Conservation (phyloP, 2,888 invertebrate species). For the Penaeus monodon region DNA sequence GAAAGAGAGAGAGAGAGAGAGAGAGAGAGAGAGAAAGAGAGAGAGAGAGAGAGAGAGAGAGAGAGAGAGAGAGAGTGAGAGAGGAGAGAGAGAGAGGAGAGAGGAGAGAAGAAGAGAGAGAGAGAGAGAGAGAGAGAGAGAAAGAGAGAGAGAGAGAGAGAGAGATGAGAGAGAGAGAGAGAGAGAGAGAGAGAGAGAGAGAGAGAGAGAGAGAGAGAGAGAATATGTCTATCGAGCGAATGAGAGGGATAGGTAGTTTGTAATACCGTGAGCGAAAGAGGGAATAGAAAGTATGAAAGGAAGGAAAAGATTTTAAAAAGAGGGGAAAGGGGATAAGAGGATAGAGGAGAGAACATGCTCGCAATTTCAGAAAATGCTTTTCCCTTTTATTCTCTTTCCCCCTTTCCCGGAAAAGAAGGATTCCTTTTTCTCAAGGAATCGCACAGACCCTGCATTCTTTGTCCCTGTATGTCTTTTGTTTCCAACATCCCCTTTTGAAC, state of each 20-base stretch:
- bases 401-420: not conserved
- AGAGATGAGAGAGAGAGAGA: not conserved
- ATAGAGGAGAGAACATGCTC: not conserved
- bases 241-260: too few relatives aligned
- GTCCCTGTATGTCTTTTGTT: too few relatives aligned
- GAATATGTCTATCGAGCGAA: not conserved
- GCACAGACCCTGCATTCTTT: too few relatives aligned
- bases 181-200: not conserved
- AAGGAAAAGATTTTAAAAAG: not conserved
- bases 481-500: too few relatives aligned
- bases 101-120: too few relatives aligned
- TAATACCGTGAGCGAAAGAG: too few relatives aligned
- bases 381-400: not conserved
- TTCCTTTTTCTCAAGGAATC: too few relatives aligned
- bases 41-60: not conserved
- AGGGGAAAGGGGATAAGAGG: not conserved
- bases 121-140: too few relatives aligned
- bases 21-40: not conserved
- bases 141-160: too few relatives aligned
- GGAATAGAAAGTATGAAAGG: too few relatives aligned
- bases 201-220: not conserved
- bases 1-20: not conserved
- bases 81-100: too few relatives aligned
- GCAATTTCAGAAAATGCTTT: not conserved
- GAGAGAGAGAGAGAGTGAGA: accelerated